phyloP scores from a whole-genome alignment of 2,113 vertebrate species.

The Ardeotis arabs region DNA sequence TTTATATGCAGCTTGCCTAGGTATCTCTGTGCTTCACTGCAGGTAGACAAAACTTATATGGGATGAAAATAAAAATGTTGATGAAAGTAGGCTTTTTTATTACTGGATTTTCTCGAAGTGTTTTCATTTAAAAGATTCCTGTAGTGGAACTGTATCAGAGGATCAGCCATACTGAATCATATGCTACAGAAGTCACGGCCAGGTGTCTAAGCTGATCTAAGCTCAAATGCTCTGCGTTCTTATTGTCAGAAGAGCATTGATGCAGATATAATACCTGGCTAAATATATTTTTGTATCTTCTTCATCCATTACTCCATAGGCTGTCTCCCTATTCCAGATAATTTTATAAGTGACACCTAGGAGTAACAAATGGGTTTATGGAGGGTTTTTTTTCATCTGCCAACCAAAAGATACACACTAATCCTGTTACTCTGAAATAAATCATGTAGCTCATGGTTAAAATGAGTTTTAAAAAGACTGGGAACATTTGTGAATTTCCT shows the following conservation, averaged over 20 bases:
- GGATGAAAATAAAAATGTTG: neutral
- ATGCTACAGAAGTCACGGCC: neutral
- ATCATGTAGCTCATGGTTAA: neutral
- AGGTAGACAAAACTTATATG: accelerated
- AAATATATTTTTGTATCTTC: neutral
- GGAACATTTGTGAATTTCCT: neutral
- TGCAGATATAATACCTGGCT: neutral
- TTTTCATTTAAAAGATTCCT: neutral
- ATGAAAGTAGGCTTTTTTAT: neutral
- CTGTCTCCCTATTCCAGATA: neutral
- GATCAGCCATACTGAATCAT: neutral
- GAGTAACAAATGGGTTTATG: neutral
- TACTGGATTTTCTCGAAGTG: neutral
- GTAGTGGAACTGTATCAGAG: neutral
- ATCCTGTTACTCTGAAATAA: neutral
- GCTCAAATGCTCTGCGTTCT: neutral
- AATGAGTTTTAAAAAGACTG: neutral
- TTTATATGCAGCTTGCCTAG: neutral
- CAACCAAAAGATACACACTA: neutral
- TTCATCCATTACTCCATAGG: neutral
- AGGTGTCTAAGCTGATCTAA: neutral
- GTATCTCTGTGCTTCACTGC: neutral
- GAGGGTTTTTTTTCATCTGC: neutral
- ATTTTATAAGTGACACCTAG: neutral
- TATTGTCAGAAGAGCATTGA: neutral